phyloP scores from a whole-genome alignment of 2,113 vertebrate genomes.

The Aphyosemion australe region DNA sequence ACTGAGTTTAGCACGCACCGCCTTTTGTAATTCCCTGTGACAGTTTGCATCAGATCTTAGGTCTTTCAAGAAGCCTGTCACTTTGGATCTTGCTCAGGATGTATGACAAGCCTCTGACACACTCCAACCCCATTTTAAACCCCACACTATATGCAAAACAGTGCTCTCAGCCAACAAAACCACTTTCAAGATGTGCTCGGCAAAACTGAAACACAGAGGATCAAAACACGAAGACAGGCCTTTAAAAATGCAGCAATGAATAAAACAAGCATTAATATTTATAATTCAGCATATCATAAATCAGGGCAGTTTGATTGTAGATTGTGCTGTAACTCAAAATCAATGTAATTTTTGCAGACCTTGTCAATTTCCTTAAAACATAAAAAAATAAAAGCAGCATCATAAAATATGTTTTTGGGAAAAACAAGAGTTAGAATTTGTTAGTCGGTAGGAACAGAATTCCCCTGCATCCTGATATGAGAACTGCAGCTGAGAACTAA shows the following conservation, averaged over 20 bases:
- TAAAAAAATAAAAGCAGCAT: too few relatives aligned
- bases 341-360: slow-evolving; percentile 1
- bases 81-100: slow-evolving; percentile 62
- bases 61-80: slow-evolving; percentile 66
- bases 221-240: neutral
- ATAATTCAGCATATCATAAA: neutral
- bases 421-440: too few relatives aligned
- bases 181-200: slow-evolving; percentile 37
- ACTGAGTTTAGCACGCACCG: slow-evolving; percentile 31
- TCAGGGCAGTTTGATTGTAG: neutral
- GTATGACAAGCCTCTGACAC: slow-evolving; percentile 56
- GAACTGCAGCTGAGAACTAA: too few relatives aligned
- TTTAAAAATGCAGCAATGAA: neutral
- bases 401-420: too few relatives aligned
- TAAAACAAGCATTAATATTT: neutral
- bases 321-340: neutral
- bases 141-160: slow-evolving; percentile 53
- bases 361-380: too few relatives aligned
- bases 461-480: too few relatives aligned
- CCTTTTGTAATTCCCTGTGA: slow-evolving; percentile 57
- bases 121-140: slow-evolving; percentile 59
- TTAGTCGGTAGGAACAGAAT: too few relatives aligned
- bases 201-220: slow-evolving; percentile 23
- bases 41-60: slow-evolving; percentile 64
- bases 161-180: slow-evolving; percentile 44